A percentile compares a stretch with the other conserved stretches of the same genome.
phyloP scores from a whole-genome alignment of 2,113 vertebrate genomes.

The Tragelaphus strepsiceros region DNA sequence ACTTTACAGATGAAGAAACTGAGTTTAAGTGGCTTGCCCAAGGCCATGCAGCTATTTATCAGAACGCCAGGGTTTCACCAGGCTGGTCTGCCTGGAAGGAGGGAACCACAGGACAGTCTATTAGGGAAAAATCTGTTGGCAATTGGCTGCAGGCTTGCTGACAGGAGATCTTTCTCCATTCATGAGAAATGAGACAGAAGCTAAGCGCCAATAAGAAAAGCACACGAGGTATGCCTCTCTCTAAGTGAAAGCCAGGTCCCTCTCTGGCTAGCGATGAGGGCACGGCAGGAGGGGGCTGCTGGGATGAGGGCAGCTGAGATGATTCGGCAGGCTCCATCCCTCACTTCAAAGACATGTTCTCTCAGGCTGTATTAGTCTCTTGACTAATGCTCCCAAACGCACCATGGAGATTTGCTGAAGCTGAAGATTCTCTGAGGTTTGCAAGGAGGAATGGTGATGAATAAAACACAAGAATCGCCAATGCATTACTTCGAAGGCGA shows the following conservation, averaged over 20 bases:
- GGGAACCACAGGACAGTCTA: neutral
- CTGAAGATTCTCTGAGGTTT: neutral
- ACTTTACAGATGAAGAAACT: slow-evolving; percentile 62
- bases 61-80: neutral
- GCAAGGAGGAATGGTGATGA: neutral
- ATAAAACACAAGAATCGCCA: slow-evolving; percentile 45
- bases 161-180: slow-evolving; percentile 25
- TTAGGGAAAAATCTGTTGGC: slow-evolving; percentile 43
- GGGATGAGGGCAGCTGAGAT: neutral
- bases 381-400: neutral
- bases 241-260: neutral
- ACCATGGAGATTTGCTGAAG: slow-evolving; percentile 27
- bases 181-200: neutral
- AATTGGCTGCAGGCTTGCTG: slow-evolving; percentile 37
- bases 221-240: neutral
- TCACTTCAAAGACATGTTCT: neutral
- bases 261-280: neutral
- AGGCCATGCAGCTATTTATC: slow-evolving; percentile 7
- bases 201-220: neutral
- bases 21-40: slow-evolving; percentile 48
- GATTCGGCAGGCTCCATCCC: neutral
- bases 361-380: neutral
- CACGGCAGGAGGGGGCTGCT: rapidly evolving
- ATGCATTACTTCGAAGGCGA: neutral
- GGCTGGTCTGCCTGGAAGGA: neutral